Evolutionary conservation across 2,888 invertebrate species (phyloP).

Genomic region (Tetropium fuscum): DNA sequence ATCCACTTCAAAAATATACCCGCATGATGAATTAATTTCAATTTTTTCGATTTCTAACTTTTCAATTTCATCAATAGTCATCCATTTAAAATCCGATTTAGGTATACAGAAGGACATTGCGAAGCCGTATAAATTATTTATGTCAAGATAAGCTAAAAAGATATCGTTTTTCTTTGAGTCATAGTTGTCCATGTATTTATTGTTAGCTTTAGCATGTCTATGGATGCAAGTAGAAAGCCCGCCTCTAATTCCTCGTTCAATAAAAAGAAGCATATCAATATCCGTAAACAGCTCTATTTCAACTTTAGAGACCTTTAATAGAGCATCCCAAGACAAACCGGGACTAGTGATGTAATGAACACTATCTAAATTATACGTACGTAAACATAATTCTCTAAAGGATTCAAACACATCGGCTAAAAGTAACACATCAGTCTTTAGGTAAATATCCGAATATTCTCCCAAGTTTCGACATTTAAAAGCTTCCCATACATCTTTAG

Average conservation of each 20-base stretch:
- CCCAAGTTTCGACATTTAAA: conserved; percentile 30
- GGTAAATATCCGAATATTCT: conserved; percentile 25
- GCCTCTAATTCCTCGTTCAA: neutral
- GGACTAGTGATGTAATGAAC: neutral
- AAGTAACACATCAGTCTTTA: conserved; percentile 32
- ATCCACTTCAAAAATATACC: conserved; percentile 4
- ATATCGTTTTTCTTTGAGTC: neutral
- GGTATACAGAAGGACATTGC: neutral
- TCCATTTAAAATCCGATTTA: neutral
- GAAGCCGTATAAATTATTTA: neutral
- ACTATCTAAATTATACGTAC: neutral
- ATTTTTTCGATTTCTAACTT: neutral
- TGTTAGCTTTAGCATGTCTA: neutral
- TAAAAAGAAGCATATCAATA: neutral
- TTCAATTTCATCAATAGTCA: neutral
- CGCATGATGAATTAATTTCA: neutral
- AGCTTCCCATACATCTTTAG: conserved; percentile 25
- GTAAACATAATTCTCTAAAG: neutral
- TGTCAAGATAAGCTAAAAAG: neutral
- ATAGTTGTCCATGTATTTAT: conserved; percentile 2
- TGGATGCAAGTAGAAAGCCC: neutral
- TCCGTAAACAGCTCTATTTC: neutral
- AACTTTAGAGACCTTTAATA: neutral
- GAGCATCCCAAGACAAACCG: neutral
- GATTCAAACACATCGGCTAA: conserved; percentile 7